Base-by-base conservation (phyloP, 2,113 vertebrate genomes). In the Cyanoramphus novaezelandiae region DNA sequence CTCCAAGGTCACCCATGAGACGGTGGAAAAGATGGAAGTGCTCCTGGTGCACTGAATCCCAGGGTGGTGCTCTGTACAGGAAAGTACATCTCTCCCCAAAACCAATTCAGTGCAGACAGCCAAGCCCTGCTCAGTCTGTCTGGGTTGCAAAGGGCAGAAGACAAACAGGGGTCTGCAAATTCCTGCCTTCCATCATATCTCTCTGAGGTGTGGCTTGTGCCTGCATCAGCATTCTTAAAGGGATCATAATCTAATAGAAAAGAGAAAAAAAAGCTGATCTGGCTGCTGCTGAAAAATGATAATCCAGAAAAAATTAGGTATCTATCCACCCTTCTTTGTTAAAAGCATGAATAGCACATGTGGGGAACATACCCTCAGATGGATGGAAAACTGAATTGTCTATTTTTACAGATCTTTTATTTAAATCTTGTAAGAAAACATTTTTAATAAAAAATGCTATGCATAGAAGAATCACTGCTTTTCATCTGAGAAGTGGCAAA, bases 381-480 rank as follows among this genome's bases (percentile, higher is more conserved):
- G 77, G 49, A 44, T 72, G 57, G 52, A 84, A 91, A 92, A 85
- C 87, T 65, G 67, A 24, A 82, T 89, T 52, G 43, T 82, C 81
- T 95, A 17, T 47, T 96, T 95, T 94, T 76, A 80, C 8, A 4
- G 11, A 77, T 80, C 59, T 89, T 95, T 91, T 82, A 93, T 94
- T 96, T 95, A 82, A 95, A 89, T 93, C 52, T 93, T 92, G 46
- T 93, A 87, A 94, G 67, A 91, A 92, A 74, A 39, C 49, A 60
- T 46, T 96, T 96, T 92, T 92, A 89, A 89, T 86, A 81, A 90
- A 91, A 95, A 94, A 82, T 53, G 29, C 44, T 60, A 67, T 55
- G 31, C 49, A 67, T 60, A 79, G 77, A 91, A 69, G 52, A 92
- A 87, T 87, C 85, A 41, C 37, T 93, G 74, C 41, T 92, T 96